Percentiles rank a stretch among this genome's conserved stretches.
These are phyloP conservation scores for Ecdyonurus torrentis DNA, from an alignment of 2,888 invertebrate genomes.

Conservation along the genomic window DNA sequence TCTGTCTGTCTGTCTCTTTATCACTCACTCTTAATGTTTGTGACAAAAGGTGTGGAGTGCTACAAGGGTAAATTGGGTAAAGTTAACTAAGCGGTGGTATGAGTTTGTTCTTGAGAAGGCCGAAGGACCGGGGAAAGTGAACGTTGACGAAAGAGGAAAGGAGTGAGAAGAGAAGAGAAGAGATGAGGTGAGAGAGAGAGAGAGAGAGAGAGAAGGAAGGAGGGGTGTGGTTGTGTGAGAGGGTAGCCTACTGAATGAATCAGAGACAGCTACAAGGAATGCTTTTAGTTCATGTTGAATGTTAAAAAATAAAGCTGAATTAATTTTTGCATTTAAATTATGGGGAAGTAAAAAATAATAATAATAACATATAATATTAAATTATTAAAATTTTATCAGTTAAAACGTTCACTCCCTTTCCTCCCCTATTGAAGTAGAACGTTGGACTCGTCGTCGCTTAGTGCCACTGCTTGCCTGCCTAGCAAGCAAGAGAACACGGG, in stretches of 20 bases:
- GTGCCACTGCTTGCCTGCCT: background rate
- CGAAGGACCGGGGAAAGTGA: background rate
- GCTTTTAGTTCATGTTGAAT: background rate
- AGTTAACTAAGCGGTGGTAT: too few relatives aligned
- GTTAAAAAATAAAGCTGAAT: too few relatives aligned
- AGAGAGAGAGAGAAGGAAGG: background rate
- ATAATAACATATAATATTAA: background rate
- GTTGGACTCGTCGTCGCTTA: background rate
- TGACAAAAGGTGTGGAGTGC: background rate
- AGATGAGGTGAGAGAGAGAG: background rate
- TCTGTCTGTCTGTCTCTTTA: too few relatives aligned
- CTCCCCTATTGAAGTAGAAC: background rate
- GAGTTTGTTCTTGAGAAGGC: too few relatives aligned
- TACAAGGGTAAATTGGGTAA: too few relatives aligned
- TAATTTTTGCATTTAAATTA: too few relatives aligned
- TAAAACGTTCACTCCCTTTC: background rate
- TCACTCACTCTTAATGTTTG: too few relatives aligned
- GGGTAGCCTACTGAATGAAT: background rate
- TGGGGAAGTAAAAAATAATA: background rate
- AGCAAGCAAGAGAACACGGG: background rate
- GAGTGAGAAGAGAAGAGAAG: background rate
- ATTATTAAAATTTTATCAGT: background rate
- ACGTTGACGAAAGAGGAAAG: background rate
- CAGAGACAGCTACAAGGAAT: background rate
- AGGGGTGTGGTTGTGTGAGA: background rate